Conservation (phyloP, 1,140 invertebrate species). For the Apis cerana region DNA sequence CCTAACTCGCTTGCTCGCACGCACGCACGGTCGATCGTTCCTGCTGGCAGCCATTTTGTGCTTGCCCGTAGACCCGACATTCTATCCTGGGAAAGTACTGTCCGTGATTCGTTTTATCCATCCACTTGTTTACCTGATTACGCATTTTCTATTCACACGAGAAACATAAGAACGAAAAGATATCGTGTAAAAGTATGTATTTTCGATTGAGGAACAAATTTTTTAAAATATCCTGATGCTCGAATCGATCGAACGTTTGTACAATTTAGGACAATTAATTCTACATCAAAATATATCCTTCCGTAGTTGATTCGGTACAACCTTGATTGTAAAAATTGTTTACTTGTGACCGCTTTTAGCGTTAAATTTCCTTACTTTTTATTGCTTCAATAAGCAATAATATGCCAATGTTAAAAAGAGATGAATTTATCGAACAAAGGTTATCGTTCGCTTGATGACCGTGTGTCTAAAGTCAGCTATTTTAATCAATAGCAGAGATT, state of each 20-base stretch:
- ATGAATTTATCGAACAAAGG: constrained; percentile 44
- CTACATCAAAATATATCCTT: constrained; percentile 44
- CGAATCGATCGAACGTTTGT: constrained; percentile 1
- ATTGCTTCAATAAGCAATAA: constrained; percentile 24
- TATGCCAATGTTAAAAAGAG: background rate
- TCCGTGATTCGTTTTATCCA: constrained; percentile 61
- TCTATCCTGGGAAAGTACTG: constrained; percentile 74
- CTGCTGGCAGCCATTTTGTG: constrained; percentile 77
- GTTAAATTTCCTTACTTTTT: background rate
- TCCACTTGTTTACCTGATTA: background rate
- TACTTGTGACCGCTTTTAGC: background rate
- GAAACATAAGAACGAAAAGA: background rate
- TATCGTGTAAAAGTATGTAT: background rate
- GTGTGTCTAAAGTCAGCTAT: constrained; percentile 36
- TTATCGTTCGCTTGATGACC: constrained; percentile 52
- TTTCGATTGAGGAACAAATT: background rate
- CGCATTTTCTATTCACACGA: no score
- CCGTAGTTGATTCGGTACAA: constrained; percentile 55
- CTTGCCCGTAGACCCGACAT: constrained; percentile 68
- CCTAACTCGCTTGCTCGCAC: constrained; percentile 57
- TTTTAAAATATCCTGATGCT: background rate
- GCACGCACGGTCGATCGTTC: constrained; percentile 76
- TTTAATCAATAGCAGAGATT: constrained; percentile 52
- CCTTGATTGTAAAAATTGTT: constrained; percentile 29
- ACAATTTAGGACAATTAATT: constrained; percentile 52